Evolutionary conservation across 30 jellyfish, hydroid and myxozoan genomes (phyloP).

Genomic region (Sanderia malayensis): DNA sequence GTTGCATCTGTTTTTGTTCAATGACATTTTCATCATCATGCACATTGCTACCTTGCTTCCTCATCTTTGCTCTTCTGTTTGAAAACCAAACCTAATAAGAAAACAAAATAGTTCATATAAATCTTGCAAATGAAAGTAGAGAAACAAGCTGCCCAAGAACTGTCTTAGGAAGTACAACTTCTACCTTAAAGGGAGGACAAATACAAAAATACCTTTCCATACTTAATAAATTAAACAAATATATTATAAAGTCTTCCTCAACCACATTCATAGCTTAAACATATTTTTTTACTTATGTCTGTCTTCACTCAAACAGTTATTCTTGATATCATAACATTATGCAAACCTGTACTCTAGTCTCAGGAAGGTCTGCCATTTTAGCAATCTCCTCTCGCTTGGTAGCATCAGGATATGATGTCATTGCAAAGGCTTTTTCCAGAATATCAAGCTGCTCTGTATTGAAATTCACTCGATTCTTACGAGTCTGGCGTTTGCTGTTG

Average conservation of each 20-base stretch:
- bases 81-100: conserved; percentile 92
- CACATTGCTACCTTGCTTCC: conserved; percentile 76
- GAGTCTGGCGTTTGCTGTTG: conserved; percentile 72
- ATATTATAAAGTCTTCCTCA: too few species aligned
- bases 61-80: conserved; percentile 93
- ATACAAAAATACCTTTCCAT: too few species aligned
- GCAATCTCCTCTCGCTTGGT: conserved; percentile 86
- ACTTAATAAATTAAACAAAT: too few species aligned
- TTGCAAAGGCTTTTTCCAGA: conserved; percentile 82
- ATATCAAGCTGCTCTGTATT: conserved; percentile 76
- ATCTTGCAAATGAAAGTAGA: background rate
- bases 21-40: conserved; percentile 19
- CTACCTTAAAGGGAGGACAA: too few species aligned
- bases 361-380: conserved; percentile 76
- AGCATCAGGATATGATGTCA: conserved; percentile 94
- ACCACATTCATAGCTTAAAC: too few species aligned
- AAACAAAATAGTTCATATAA: background rate
- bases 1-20: conserved; percentile 15
- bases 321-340: too few species aligned
- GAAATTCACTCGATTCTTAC: conserved; percentile 79
- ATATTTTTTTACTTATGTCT: too few species aligned
- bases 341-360: conserved; percentile 98
- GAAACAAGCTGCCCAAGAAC: background rate
- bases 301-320: too few species aligned
- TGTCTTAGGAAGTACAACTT: too few species aligned